phyloP scores from a whole-genome alignment of 2,797 vertebrate species.

The Alcedo atthis region DNA sequence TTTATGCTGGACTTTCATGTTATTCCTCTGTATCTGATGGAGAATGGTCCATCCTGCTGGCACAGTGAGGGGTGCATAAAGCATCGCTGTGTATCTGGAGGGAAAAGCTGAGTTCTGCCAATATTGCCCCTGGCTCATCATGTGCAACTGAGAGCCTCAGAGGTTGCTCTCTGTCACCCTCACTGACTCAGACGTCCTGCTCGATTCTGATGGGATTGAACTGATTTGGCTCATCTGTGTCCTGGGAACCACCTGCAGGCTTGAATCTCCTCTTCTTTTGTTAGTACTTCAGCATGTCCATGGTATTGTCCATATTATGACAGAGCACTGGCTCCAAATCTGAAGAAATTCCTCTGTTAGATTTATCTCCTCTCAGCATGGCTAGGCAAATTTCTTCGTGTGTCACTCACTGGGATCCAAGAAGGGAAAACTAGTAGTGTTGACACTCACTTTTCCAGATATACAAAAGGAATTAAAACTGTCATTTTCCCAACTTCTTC shows the following conservation, averaged over 20 bases:
- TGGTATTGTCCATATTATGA: neutral
- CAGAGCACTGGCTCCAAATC: neutral
- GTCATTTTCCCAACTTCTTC: neutral
- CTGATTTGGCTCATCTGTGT: neutral
- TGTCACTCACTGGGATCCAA: neutral
- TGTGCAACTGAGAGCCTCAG: neutral
- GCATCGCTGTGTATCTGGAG: neutral
- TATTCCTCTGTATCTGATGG: neutral
- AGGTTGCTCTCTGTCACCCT: constrained; percentile 15
- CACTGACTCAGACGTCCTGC: constrained; percentile 21
- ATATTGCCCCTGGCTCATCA: neutral
- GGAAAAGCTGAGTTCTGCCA: neutral
- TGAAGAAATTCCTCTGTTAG: neutral
- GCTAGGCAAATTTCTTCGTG: constrained; percentile 6
- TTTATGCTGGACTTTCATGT: constrained; percentile 26
- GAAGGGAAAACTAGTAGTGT: neutral
- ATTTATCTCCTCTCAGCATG: neutral
- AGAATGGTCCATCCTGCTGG: neutral
- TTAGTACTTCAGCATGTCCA: neutral
- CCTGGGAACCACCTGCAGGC: neutral
- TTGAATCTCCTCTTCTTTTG: neutral
- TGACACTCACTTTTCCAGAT: neutral
- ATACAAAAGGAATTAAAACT: constrained; percentile 3
- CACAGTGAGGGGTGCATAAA: neutral
- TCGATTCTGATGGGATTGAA: neutral